A percentile compares a stretch with the other conserved stretches of the same genome.
Conservation (phyloP, 2,113 vertebrate species). For the Gallinago paraguaiae region DNA sequence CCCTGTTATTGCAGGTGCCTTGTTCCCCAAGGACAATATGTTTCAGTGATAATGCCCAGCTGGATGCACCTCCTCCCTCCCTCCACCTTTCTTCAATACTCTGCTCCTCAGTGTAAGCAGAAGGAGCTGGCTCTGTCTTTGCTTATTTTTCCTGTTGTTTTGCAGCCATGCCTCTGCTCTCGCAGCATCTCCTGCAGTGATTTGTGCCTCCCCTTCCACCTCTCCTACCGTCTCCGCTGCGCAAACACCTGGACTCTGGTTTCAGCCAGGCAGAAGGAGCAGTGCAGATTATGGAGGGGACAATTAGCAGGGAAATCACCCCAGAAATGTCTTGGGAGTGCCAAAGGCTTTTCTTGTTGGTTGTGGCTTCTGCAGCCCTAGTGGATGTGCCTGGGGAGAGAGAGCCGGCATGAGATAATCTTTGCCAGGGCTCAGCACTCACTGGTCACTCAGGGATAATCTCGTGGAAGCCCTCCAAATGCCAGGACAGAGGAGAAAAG, state of each 20-base stretch:
- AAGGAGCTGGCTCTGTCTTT: neutral
- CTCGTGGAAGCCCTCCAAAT: neutral
- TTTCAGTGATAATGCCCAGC: neutral
- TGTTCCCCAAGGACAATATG: neutral
- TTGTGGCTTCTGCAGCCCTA: neutral
- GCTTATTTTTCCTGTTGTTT: neutral
- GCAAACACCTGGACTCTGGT: neutral
- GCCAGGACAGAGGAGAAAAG: neutral
- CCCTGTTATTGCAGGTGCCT: neutral
- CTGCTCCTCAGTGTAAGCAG: neutral
- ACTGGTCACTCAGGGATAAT: neutral
- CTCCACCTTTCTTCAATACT: neutral
- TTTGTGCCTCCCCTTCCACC: neutral
- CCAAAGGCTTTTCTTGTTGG: neutral
- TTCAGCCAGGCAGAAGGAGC: neutral
- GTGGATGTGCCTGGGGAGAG: neutral
- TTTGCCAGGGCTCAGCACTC: neutral
- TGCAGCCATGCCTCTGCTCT: neutral
- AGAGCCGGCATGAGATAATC: neutral
- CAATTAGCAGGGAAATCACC: neutral
- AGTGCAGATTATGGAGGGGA: no score
- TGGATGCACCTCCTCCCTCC: neutral
- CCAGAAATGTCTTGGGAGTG: neutral
- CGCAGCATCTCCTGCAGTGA: accelerated
- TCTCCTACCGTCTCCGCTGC: neutral